Evolutionary conservation across 2,888 invertebrate species (phyloP).

Genomic region (Drosophila conformis): DNA sequence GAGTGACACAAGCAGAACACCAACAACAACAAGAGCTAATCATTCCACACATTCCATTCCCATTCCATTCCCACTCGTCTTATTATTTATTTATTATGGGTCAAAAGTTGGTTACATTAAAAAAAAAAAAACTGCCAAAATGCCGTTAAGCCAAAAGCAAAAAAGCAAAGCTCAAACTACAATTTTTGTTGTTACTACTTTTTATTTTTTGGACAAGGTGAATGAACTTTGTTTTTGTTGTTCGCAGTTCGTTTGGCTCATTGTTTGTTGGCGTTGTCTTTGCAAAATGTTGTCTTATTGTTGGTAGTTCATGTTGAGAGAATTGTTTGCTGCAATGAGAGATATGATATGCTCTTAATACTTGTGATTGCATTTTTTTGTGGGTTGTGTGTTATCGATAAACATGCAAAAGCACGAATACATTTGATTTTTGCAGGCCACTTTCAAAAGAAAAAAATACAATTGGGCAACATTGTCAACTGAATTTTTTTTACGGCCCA

Average conservation of each 20-base stretch:
- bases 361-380: constrained; percentile 1
- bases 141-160: constrained; percentile 35
- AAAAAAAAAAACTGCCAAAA: constrained; percentile 41
- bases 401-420: constrained; percentile 7
- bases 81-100: constrained; percentile 64
- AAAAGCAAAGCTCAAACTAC: constrained; percentile 41
- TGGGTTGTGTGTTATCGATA: constrained; percentile 39
- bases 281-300: constrained; percentile 47
- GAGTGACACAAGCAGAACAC: constrained; percentile 45
- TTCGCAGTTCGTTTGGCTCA: constrained; percentile 22
- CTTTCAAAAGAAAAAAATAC: constrained; percentile 19
- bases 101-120: constrained; percentile 72
- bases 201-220: constrained; percentile 60
- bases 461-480: constrained; percentile 36
- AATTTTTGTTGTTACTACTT: constrained; percentile 10
- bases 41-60: constrained; percentile 29
- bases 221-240: constrained; percentile 72
- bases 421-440: constrained; percentile 29
- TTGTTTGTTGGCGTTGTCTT: constrained; percentile 25
- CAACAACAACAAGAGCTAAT: constrained; percentile 4
- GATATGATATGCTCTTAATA: constrained; percentile 4
- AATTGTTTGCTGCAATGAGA: neutral
- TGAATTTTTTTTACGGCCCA: constrained; percentile 52
- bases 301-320: constrained; percentile 24
- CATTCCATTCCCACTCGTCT: constrained; percentile 33